Evolutionary conservation across 2,888 invertebrate species (phyloP).

Genomic region (Trichogramma dendrolimi): DNA sequence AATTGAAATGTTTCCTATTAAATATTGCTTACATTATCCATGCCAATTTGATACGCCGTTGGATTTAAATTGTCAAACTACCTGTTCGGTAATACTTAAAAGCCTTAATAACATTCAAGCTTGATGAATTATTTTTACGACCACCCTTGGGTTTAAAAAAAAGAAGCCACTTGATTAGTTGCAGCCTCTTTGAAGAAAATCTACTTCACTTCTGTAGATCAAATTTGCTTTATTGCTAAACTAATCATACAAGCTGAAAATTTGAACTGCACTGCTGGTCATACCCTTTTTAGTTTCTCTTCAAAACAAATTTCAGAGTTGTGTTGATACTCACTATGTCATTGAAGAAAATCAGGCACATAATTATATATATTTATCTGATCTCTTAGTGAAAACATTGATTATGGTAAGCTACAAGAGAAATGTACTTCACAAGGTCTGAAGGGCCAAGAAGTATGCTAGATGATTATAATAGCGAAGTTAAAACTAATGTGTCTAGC

Average conservation of each 20-base stretch:
- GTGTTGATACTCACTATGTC: constrained; percentile 17
- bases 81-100: constrained; percentile 21
- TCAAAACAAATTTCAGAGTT: constrained; percentile 28
- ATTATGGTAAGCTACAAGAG: constrained; percentile 14
- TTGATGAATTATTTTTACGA: constrained; percentile 28
- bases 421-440: neutral
- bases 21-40: constrained; percentile 47
- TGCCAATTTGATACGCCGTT: constrained; percentile 50
- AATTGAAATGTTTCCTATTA: constrained; percentile 44
- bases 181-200: constrained; percentile 23
- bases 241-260: constrained; percentile 21
- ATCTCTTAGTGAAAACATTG: constrained; percentile 11
- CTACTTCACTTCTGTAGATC: neutral
- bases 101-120: constrained; percentile 28
- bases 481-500: constrained; percentile 9
- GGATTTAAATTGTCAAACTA: constrained; percentile 39
- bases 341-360: constrained; percentile 15
- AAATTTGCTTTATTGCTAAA: neutral
- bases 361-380: constrained; percentile 11
- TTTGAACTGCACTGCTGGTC: constrained; percentile 33
- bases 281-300: constrained; percentile 38
- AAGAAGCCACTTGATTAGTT: constrained; percentile 25
- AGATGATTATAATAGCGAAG: constrained; percentile 15
- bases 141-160: constrained; percentile 19
- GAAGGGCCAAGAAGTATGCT: constrained; percentile 9